Conservation (phyloP, 2,888 invertebrate species). For the Euphydryas editha region DNA sequence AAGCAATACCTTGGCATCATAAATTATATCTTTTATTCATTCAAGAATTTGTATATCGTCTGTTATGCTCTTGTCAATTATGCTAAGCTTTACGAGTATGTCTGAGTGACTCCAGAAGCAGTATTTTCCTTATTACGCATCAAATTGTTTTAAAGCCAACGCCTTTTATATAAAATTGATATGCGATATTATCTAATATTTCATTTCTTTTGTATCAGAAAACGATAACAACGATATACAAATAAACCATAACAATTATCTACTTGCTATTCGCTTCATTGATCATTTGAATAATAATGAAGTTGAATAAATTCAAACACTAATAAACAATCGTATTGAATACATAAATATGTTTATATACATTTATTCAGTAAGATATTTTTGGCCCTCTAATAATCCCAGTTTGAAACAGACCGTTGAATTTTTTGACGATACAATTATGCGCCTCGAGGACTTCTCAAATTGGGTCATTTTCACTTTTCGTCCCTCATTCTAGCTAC, state of each 20-base stretch:
- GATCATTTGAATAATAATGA: slow-evolving; percentile 1
- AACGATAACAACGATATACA: background rate
- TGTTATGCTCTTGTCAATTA: too few relatives aligned
- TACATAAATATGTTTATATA: too few relatives aligned
- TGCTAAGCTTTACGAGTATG: too few relatives aligned
- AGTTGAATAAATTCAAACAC: background rate
- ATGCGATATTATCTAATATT: background rate
- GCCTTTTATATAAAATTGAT: too few relatives aligned
- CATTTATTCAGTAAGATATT: background rate
- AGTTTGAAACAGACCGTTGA: slow-evolving; percentile 44
- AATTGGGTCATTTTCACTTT: slow-evolving; percentile 54
- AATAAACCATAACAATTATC: background rate
- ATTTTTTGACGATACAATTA: slow-evolving; percentile 57
- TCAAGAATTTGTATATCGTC: too few relatives aligned
- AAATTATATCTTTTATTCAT: too few relatives aligned
- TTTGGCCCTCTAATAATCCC: slow-evolving; percentile 14
- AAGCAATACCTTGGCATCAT: too few relatives aligned
- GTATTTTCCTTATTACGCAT: too few relatives aligned
- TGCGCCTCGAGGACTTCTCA: slow-evolving; percentile 52
- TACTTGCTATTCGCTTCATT: background rate
- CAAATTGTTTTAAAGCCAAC: too few relatives aligned
- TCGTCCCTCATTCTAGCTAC: background rate
- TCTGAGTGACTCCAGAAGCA: too few relatives aligned
- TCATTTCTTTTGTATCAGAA: background rate
- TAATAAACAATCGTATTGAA: background rate